Base-by-base conservation (phyloP, 2,113 vertebrate genomes). In the Aphyosemion australe region DNA sequence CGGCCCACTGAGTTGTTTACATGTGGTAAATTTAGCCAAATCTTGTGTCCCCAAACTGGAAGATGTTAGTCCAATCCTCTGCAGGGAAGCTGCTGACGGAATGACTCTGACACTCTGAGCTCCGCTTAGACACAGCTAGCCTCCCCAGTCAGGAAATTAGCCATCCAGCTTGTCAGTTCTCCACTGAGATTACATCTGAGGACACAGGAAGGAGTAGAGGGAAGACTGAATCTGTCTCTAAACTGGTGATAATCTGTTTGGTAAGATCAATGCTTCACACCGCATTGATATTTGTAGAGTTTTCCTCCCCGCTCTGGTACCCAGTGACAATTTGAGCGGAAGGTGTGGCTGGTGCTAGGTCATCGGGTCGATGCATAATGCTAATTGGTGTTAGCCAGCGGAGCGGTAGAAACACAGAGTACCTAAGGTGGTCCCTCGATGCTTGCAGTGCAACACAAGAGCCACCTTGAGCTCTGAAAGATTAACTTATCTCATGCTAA, bases 121-220 rank as follows among this genome's bases (percentile, higher is more conserved):
- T 65, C 61, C 61, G 59, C 53, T 12, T 65, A 64, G 67, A 74
- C 61, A 48, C 56, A 34, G 47, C 19, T 18, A 60, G 74, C 61
- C 64, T 65, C 66, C 64, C 67, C 45, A 75, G 50, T 82, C 65
- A 78, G 79, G 79, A 84, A 78, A 84, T 78, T 70, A 76, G 62
- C 71, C 69, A 55, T 74, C 65, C 41, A 43, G 41, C 74, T 53
- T 71, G 79, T 73, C 65, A 80, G 74, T 67, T 58, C 54, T 60
- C 68, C 65, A 41, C 60, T 4, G 47, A 80, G 80, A 84, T 76
- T 84, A 69, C 52, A 79, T 84, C 78, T 74, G 49, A 75, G 42
- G 52, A 78, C 39, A 34, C 42, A 61, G 78, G 65, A 61, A 77
- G 67, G 59, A 76, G 46, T 46, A 13, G 18, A 34, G 19, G 31